Conservation (phyloP, 1,140 invertebrate species). For the Reticulitermes speratus region DNA sequence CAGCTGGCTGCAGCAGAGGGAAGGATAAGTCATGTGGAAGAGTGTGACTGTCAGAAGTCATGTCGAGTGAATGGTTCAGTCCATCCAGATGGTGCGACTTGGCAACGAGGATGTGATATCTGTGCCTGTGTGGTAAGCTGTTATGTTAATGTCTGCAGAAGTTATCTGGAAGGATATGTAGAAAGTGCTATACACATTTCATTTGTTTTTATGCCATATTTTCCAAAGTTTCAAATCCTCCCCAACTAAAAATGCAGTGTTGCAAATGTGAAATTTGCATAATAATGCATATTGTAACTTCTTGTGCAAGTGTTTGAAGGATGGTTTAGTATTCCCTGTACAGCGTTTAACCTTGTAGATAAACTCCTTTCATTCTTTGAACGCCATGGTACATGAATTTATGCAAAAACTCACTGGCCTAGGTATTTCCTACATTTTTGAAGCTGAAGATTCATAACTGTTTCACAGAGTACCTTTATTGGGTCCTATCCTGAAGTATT, state of each 20-base stretch:
- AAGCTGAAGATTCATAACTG: too few relatives aligned
- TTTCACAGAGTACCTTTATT: too few relatives aligned
- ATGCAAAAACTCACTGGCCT: too few relatives aligned
- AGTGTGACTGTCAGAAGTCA: conserved; percentile 87
- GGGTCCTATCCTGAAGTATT: too few relatives aligned
- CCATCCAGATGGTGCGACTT: conserved; percentile 76
- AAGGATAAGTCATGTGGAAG: conserved; percentile 72
- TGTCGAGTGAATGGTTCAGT: conserved; percentile 78
- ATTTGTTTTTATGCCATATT: background rate
- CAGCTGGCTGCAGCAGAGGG: conserved; percentile 76
- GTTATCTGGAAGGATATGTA: too few relatives aligned
- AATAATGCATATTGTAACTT: too few relatives aligned
- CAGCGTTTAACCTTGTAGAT: too few relatives aligned
- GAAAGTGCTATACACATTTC: background rate
- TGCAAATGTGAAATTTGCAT: background rate
- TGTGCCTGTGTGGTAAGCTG: conserved; percentile 75
- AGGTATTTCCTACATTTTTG: too few relatives aligned
- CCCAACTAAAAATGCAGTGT: background rate
- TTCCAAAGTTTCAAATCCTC: background rate
- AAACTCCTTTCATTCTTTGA: too few relatives aligned
- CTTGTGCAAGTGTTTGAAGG: too few relatives aligned
- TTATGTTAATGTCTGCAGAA: background rate
- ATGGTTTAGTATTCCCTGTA: too few relatives aligned
- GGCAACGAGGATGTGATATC: conserved; percentile 76
- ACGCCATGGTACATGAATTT: too few relatives aligned